phyloP scores from a whole-genome alignment of 1,140 invertebrate species.

The Phthorimaea operculella region DNA sequence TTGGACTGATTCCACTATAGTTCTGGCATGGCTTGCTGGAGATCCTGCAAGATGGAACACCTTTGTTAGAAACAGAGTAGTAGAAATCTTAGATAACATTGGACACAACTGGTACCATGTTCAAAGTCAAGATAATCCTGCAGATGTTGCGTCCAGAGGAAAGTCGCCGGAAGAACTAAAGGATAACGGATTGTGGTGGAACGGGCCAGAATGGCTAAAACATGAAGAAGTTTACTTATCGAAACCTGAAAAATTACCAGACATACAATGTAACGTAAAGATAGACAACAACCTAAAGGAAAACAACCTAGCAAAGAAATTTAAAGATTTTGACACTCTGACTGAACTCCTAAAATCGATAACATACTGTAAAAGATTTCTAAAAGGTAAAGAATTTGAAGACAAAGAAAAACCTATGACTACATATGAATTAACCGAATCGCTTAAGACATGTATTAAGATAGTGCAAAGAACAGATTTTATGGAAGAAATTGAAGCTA shows the following conservation, averaged over 20 bases:
- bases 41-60: conserved; percentile 26
- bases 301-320: background rate
- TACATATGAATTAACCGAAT: background rate
- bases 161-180: conserved; percentile 17
- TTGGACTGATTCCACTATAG: conserved; percentile 49
- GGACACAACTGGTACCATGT: conserved; percentile 44
- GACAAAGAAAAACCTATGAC: background rate
- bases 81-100: conserved; percentile 29
- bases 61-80: conserved; percentile 48
- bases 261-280: background rate
- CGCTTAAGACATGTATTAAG: background rate
- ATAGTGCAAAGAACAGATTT: background rate
- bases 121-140: conserved; percentile 41
- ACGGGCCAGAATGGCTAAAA: conserved; percentile 31
- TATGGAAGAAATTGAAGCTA: background rate
- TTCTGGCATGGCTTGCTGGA: conserved; percentile 33
- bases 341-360: background rate
- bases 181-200: conserved; percentile 34
- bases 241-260: background rate
- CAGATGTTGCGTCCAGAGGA: conserved; percentile 50
- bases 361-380: background rate
- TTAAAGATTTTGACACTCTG: background rate
- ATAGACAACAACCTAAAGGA: background rate
- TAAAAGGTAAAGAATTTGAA: background rate
- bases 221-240: background rate